Base-by-base conservation (phyloP, 2,888 invertebrate species). In the Notodromas monacha region DNA sequence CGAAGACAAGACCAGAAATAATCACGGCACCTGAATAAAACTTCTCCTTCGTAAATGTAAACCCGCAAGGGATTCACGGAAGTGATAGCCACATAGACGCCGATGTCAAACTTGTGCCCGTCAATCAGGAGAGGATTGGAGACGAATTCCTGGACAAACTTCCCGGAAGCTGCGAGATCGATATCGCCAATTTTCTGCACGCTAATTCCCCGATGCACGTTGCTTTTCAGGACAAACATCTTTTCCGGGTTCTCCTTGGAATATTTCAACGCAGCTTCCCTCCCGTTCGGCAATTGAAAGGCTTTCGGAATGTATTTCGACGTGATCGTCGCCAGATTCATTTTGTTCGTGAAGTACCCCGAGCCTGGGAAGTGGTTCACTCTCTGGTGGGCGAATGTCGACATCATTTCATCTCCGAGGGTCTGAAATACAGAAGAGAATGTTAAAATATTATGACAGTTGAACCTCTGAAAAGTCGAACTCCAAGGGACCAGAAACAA, bases 281-380 rank as follows among this genome's bases (percentile, higher is more conserved):
- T 68, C 34, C 70, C 62, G 27, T 58, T 52, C 0, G 92, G 89
- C 34, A 92, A 52, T 43, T 66, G 65, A 46, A 86, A 92, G 0
- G 89, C 76, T 38, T 58, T 60, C 0, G 86, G 89, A 35, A 86
- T 66, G 41, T 68, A 72, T 34, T 62, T 58, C n/a, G 59, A 49
- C 1, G 70, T 63, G 6, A n/a, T 5, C 3, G 68, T 73, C 0
- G 79, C 77, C 31, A 92, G 55, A 43, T 69, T 68, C 4, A 69
- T 74, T 57, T 92, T 92, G 43, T 74, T 79, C 0, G 84, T 81
- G 30, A 89, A 64, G 44, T 61, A 79, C 0, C 86, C 86, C 27
- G 72, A 73, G 1, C 86, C 89, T 0, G 89, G 89, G 40, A 81
- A 69, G 45, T 89, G 84, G 45, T 92, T 92, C 0, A 89, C 66